Percentiles rank a stretch among this genome's conserved stretches.
These are phyloP conservation scores for Lacerta agilis DNA, from an alignment of 2,797 vertebrate species.

Conservation along the genomic window DNA sequence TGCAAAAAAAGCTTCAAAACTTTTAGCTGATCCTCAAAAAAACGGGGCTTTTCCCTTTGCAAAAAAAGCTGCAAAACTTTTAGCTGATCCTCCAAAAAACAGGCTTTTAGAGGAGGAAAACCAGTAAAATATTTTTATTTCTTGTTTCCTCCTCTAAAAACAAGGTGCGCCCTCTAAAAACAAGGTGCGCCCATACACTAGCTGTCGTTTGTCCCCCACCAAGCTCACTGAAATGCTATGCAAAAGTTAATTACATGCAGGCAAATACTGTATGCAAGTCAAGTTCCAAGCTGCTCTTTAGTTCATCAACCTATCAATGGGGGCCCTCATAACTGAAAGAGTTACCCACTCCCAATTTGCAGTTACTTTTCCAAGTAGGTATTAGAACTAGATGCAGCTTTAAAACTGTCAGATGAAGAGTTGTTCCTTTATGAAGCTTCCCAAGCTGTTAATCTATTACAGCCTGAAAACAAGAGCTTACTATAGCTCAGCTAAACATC, in stretches of 20 bases:
- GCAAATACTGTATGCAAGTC: background rate
- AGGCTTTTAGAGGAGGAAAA: no score
- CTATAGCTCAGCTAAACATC: background rate
- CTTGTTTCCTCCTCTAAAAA: no score
- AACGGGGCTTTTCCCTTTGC: no score
- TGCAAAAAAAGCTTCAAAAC: no score
- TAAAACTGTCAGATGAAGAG: background rate
- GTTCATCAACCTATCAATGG: background rate
- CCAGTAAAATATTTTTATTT: no score
- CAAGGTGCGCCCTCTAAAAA: no score
- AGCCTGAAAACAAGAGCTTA: background rate
- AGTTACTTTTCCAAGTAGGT: background rate
- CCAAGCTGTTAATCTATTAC: background rate
- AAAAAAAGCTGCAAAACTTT: no score
- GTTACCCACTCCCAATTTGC: background rate
- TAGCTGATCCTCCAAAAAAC: no score
- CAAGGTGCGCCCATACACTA: no score
- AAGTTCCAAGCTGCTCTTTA: background rate
- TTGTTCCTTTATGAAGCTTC: background rate
- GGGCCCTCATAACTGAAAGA: background rate
- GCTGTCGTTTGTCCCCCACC: background rate
- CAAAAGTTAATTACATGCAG: background rate
- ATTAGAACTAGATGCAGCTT: background rate
- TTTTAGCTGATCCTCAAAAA: no score
- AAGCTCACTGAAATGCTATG: background rate